Percentiles rank a stretch among this genome's conserved stretches.
Evolutionary conservation across 2,888 invertebrate species (phyloP).

Genomic region (Spodoptera picta): DNA sequence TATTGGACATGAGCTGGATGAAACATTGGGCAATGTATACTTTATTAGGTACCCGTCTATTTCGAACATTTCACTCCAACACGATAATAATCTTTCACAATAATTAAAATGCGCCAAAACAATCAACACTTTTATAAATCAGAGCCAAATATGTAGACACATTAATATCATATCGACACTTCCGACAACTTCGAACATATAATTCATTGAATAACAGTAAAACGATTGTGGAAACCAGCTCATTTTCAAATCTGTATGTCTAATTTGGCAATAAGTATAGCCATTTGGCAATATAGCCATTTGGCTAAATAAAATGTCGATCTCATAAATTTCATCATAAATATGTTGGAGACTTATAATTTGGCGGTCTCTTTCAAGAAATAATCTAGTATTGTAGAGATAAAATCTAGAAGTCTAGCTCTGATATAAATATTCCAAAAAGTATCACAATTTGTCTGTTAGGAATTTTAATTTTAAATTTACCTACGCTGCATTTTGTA

Average conservation of each 20-base stretch:
- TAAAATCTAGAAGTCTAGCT: constrained; percentile 35
- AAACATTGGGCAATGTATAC: no score
- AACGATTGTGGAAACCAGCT: constrained; percentile 44
- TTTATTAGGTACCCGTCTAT: no score
- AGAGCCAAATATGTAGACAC: constrained; percentile 22
- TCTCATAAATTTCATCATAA: constrained; percentile 65
- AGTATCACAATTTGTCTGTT: no score
- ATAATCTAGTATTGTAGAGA: constrained; percentile 2
- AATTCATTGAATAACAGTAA: constrained; percentile 53
- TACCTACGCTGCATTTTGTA: no score
- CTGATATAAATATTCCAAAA: neutral
- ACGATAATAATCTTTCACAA: no score
- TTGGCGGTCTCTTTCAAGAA: constrained; percentile 55
- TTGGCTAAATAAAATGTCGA: constrained; percentile 58
- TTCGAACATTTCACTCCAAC: no score
- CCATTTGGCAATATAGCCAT: constrained; percentile 56
- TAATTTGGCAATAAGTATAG: constrained; percentile 56
- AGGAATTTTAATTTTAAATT: no score
- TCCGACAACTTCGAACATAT: constrained; percentile 29
- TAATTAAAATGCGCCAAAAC: constrained; percentile 24
- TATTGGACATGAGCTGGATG: no score
- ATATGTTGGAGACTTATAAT: constrained; percentile 46
- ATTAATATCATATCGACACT: constrained; percentile 33
- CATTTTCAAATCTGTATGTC: constrained; percentile 46
- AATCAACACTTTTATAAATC: constrained; percentile 18